Evolutionary conservation across 2,113 vertebrate genomes (phyloP).

Genomic region (Halichoeres trimaculatus): DNA sequence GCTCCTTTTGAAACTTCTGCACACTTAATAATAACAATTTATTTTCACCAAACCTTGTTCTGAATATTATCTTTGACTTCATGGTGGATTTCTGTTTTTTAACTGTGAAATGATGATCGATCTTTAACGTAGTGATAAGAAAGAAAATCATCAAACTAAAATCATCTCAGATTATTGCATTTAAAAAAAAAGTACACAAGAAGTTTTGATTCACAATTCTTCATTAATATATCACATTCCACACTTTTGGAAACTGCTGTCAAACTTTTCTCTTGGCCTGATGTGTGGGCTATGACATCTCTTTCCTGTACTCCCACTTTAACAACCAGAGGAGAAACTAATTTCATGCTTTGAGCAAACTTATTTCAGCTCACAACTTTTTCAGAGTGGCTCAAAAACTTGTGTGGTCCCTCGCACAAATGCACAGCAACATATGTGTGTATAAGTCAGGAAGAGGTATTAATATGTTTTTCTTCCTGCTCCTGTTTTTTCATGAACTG

Average conservation of each 20-base stretch:
- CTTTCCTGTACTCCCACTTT: neutral
- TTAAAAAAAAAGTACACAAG: neutral
- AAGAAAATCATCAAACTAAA: too few species aligned
- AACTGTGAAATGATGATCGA: too few species aligned
- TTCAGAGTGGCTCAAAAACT: neutral
- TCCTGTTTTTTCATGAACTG: neutral
- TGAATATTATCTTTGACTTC: too few species aligned
- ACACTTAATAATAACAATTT: neutral
- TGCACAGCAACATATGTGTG: neutral
- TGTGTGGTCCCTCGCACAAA: neutral
- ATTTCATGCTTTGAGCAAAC: neutral
- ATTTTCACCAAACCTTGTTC: neutral
- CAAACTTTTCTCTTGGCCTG: neutral
- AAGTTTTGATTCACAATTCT: neutral
- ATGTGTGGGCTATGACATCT: neutral
- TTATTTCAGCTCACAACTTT: neutral
- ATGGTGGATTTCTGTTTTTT: too few species aligned
- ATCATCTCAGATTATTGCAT: too few species aligned
- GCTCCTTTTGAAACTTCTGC: neutral
- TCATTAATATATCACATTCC: neutral
- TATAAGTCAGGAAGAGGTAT: neutral
- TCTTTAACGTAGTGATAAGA: too few species aligned
- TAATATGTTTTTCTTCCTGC: neutral
- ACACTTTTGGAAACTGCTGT: neutral
- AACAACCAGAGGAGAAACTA: neutral